Evolutionary conservation across 2,113 vertebrate species (phyloP).

Genomic region (Leucosticte australis): DNA sequence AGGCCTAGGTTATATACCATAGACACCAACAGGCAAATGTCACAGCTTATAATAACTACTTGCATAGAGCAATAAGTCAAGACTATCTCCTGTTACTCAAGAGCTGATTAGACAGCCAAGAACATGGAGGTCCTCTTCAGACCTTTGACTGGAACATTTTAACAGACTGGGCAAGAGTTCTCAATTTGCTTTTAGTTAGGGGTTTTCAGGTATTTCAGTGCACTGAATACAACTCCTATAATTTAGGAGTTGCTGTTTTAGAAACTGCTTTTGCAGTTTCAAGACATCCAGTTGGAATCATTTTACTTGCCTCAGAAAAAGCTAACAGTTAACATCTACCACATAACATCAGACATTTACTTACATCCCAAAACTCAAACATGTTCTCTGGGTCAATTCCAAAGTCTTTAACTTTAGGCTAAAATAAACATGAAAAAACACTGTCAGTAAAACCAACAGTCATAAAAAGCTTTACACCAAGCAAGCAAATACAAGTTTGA

Average conservation of each 20-base stretch:
- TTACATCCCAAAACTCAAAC: slow-evolving; percentile 99
- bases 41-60: slow-evolving; percentile 69
- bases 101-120: slow-evolving; percentile 17
- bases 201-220: background rate
- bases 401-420: slow-evolving; percentile 96
- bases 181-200: background rate
- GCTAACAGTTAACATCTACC: background rate
- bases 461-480: background rate
- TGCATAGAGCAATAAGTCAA: background rate
- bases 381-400: slow-evolving; percentile 95
- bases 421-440: background rate
- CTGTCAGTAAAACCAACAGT: background rate
- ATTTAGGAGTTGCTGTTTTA: background rate
- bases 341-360: slow-evolving; percentile 46
- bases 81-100: slow-evolving; percentile 52
- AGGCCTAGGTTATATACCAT: background rate
- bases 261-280: background rate
- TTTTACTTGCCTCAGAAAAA: background rate
- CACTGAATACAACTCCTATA: background rate
- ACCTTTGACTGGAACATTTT: background rate
- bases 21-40: slow-evolving; percentile 59
- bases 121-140: background rate
- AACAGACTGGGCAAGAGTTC: background rate
- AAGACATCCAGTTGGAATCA: background rate
- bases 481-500: background rate